A percentile compares a stretch with the other conserved stretches of the same genome.
phyloP scores from a whole-genome alignment of 2,113 vertebrate genomes.

The Thunnus maccoyii region DNA sequence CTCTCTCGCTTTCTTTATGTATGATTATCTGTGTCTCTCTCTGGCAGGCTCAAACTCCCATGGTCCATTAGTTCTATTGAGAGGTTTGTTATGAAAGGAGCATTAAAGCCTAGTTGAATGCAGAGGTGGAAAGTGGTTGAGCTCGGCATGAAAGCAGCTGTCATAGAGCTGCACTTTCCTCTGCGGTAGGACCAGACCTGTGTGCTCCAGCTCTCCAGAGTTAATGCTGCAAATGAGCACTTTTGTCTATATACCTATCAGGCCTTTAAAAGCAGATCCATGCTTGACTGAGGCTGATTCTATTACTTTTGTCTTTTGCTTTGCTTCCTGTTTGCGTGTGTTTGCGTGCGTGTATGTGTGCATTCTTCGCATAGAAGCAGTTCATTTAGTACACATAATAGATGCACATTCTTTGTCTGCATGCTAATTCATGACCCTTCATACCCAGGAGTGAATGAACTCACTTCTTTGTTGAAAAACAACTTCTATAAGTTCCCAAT shows the following conservation, averaged over 20 bases:
- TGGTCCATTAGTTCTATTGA: conserved; percentile 55
- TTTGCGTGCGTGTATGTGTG: not conserved
- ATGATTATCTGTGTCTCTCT: conserved; percentile 37
- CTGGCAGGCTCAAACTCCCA: conserved; percentile 31
- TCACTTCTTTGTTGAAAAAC: conserved; percentile 7
- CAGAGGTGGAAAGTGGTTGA: conserved; percentile 52
- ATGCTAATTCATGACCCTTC: not conserved
- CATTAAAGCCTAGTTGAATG: conserved; percentile 48
- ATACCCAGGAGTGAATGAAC: not conserved
- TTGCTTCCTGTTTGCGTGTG: not conserved
- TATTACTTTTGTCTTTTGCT: not conserved
- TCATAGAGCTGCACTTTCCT: conserved; percentile 31
- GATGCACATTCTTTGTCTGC: conserved; percentile 7
- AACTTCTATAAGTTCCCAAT: not conserved
- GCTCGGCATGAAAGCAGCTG: conserved; percentile 37
- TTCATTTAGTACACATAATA: not conserved
- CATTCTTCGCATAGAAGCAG: not conserved
- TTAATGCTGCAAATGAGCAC: conserved; percentile 40
- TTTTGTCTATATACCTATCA: conserved; percentile 19
- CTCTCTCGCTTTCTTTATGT: conserved; percentile 12
- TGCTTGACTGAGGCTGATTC: not conserved
- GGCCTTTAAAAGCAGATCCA: conserved; percentile 33
- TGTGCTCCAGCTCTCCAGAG: conserved; percentile 9
- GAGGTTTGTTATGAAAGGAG: conserved; percentile 44
- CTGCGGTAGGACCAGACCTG: conserved; percentile 41